Evolutionary conservation across 30 jellyfish, hydroid and myxozoan genomes (phyloP), one percentile per base, ranked within the genome.

Genomic region (Morbakka virulenta): DNA sequence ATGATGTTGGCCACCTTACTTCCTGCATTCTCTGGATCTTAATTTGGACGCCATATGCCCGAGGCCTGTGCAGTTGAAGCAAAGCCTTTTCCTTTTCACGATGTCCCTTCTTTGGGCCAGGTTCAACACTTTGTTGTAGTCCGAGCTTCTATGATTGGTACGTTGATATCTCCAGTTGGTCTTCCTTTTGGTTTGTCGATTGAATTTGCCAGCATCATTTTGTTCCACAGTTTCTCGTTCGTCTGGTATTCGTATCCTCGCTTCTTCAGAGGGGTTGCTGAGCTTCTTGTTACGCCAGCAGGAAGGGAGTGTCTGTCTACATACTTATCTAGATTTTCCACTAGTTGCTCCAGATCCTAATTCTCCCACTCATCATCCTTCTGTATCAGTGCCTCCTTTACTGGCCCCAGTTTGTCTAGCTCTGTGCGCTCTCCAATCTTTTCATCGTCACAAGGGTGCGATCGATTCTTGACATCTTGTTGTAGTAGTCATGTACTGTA

Each of bases 351-450:
- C 48, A 64, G 48, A 3, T 53, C n/a, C n/a, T n/a, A n/a, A n/a
- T n/a, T 47, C n/a, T 69, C 2, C 4, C 78, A 79, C 30, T 69
- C 53, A 32, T 65, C 74, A 41, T 79, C 78, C 47, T 65, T 79
- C 65, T 64, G 89, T 29, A 1, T 47, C 50, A 66, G 52, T 35
- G 50, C 81, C 65, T 79, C 74, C 29, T 51, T 68, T 27, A 79
- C 89, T 63, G 89, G 89, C 27, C 89, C 89, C 35, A 65, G 84
- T 66, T 79, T 79, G 34, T 79, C 74, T 47, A 52, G 49, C 70
- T 50, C 65, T 79, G 75, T 36, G 84, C 78, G 50, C 65, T 79
- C n/a, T 64, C 84, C 69, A 66, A 0, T 52, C 51, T 75, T 32
- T 66, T 57, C 85, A 66, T 79, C 74, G 85, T 79, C 32, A 25